phyloP scores from a whole-genome alignment of 2,888 invertebrate species.

The Drosophila colorata region DNA sequence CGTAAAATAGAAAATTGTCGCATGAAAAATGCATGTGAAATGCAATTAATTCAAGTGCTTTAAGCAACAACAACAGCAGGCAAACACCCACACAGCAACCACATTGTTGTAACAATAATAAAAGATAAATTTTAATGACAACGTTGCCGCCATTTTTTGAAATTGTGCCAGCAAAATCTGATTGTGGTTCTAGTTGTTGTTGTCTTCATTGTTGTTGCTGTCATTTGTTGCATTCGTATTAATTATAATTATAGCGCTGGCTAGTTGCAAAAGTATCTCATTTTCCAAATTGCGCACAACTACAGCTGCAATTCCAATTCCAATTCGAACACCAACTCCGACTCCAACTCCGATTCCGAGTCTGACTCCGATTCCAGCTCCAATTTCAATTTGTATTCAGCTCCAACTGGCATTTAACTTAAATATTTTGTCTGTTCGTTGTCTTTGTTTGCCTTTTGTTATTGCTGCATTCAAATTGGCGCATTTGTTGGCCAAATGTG shows the following conservation, averaged over 20 bases:
- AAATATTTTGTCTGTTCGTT: slow-evolving; percentile 70
- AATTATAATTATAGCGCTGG: slow-evolving; percentile 74
- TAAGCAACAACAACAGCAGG: slow-evolving; percentile 25
- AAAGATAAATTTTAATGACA: slow-evolving; percentile 70
- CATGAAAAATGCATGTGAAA: slow-evolving; percentile 70
- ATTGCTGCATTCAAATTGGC: slow-evolving; percentile 75
- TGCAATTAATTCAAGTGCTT: slow-evolving; percentile 74
- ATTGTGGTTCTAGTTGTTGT: slow-evolving; percentile 23
- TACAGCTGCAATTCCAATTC: slow-evolving; percentile 13
- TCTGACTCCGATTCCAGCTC: slow-evolving; percentile 17
- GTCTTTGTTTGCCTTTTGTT: slow-evolving; percentile 12
- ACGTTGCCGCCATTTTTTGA: slow-evolving; percentile 73
- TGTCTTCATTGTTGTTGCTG: slow-evolving; percentile 15
- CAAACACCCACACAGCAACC: slow-evolving; percentile 19
- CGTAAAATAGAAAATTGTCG: slow-evolving; percentile 57
- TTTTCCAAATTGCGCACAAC: slow-evolving; percentile 69
- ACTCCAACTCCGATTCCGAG: slow-evolving; percentile 14
- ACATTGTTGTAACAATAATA: slow-evolving; percentile 55
- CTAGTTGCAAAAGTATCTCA: slow-evolving; percentile 77
- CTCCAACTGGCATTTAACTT: slow-evolving; percentile 74
- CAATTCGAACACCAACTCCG: slow-evolving; percentile 20
- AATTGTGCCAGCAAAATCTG: slow-evolving; percentile 61
- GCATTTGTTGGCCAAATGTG: slow-evolving; percentile 76
- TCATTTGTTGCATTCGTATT: slow-evolving; percentile 57
- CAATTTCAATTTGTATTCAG: slow-evolving; percentile 46